These are phyloP conservation scores for Sceliomorpha sp. DNA, from an alignment of 2,888 invertebrate genomes.

Conservation along the genomic window DNA sequence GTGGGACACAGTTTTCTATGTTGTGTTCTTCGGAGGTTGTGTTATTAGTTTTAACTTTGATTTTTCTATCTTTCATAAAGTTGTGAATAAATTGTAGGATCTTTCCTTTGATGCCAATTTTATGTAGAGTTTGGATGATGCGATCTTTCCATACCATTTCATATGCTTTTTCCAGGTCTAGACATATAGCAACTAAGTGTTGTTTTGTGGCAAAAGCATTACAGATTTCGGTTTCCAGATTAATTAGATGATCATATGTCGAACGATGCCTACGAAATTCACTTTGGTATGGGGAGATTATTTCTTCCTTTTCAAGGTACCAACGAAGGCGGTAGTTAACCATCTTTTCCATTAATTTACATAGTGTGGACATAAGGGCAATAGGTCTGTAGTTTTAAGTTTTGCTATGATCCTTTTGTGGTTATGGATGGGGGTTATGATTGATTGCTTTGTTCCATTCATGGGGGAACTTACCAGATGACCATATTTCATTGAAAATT, in stretches of 20 bases:
- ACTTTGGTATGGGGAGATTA: constrained; percentile 10
- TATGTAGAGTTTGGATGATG: too few species aligned
- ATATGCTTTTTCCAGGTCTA: too few species aligned
- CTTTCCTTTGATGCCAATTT: too few species aligned
- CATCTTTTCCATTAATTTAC: constrained; percentile 22
- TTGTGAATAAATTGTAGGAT: too few species aligned
- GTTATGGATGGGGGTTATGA: constrained; percentile 31
- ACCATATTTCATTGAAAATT: constrained; percentile 21
- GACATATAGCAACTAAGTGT: constrained; percentile 22
- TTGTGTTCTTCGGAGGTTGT: too few species aligned
- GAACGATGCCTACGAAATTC: constrained; percentile 13
- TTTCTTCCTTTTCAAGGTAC: constrained; percentile 4
- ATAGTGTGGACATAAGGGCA: constrained; percentile 31
- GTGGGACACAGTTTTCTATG: too few species aligned
- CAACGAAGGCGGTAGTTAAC: constrained; percentile 18
- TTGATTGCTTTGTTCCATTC: constrained; percentile 20
- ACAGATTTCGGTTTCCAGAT: constrained; percentile 37
- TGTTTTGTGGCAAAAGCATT: constrained; percentile 40
- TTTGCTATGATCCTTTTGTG: constrained; percentile 15
- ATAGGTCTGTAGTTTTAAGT: constrained; percentile 36
- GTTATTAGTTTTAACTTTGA: too few species aligned
- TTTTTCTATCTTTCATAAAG: too few species aligned
- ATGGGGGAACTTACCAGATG: constrained; percentile 9
- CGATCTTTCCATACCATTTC: too few species aligned
- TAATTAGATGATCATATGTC: constrained; percentile 40